Percentiles rank a stretch among this genome's conserved stretches.
phyloP scores from a whole-genome alignment of 2,888 invertebrate genomes.

The Napeogenes inachia region DNA sequence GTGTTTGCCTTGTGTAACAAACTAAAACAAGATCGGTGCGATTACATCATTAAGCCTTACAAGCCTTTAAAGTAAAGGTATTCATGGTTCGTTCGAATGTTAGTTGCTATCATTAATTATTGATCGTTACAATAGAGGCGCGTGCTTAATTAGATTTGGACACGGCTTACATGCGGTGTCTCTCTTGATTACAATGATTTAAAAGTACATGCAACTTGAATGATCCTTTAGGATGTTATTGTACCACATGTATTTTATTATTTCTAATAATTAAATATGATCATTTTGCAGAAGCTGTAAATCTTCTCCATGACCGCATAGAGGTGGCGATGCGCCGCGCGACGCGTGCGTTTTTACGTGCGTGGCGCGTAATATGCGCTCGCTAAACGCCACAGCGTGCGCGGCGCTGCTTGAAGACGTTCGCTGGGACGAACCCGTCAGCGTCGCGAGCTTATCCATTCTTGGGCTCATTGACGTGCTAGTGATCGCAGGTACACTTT shows the following conservation, averaged over 20 bases:
- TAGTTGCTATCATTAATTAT: neutral
- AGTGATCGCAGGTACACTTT: slow-evolving; percentile 83
- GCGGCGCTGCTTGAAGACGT: slow-evolving; percentile 88
- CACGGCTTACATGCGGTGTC: too few species aligned
- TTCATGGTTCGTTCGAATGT: neutral
- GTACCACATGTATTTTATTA: too few species aligned
- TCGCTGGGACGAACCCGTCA: slow-evolving; percentile 88
- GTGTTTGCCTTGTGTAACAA: too few species aligned
- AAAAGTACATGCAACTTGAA: too few species aligned
- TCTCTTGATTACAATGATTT: too few species aligned
- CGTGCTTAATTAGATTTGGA: too few species aligned
- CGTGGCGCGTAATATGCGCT: slow-evolving; percentile 79
- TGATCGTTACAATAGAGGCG: neutral
- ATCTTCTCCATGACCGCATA: slow-evolving; percentile 13
- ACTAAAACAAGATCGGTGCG: too few species aligned
- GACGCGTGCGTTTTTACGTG: slow-evolving; percentile 44
- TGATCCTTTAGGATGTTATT: too few species aligned
- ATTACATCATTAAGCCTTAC: too few species aligned
- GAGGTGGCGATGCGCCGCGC: slow-evolving; percentile 49
- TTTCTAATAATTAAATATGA: too few species aligned
- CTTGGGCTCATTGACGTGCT: slow-evolving; percentile 90
- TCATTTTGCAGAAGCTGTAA: slow-evolving; percentile 4
- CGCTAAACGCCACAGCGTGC: slow-evolving; percentile 89
- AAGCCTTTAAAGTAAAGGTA: neutral
- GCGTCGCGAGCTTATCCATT: slow-evolving; percentile 85